Evolutionary conservation across 2,888 invertebrate species (phyloP).

Genomic region (Rapana venosa): DNA sequence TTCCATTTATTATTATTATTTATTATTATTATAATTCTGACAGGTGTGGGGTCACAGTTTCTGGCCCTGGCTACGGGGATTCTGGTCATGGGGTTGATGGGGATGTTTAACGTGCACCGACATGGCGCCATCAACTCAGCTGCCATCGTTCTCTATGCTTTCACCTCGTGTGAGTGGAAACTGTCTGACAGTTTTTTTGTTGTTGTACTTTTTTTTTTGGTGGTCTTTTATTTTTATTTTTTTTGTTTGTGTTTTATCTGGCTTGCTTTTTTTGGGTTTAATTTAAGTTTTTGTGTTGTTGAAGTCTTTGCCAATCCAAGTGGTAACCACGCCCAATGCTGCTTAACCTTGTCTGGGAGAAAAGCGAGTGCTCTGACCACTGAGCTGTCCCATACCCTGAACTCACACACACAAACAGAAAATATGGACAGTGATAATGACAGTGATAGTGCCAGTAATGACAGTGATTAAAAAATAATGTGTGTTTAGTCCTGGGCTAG

Average conservation of each 20-base stretch:
- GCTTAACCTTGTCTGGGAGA: too few relatives aligned
- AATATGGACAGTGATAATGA: background rate
- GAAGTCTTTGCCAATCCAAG: too few relatives aligned
- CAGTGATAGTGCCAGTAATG: background rate
- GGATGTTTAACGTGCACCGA: slow-evolving; percentile 80
- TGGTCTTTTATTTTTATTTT: background rate
- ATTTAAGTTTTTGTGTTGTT: too few relatives aligned
- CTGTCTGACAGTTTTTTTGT: too few relatives aligned
- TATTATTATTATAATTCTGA: slow-evolving; percentile 26
- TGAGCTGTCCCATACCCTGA: too few relatives aligned
- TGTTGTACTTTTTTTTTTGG: background rate
- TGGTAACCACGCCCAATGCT: too few relatives aligned
- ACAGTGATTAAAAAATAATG: background rate
- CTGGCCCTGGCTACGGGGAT: slow-evolving; percentile 79
- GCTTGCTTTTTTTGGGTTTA: background rate
- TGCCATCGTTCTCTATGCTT: slow-evolving; percentile 79
- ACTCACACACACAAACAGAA: background rate
- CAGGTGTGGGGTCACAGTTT: slow-evolving; percentile 80
- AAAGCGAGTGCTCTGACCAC: too few relatives aligned
- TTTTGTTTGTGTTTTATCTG: background rate
- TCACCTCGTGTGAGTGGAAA: slow-evolving; percentile 76
- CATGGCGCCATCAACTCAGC: slow-evolving; percentile 80
- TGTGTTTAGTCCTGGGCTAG: too few relatives aligned
- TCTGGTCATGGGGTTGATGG: slow-evolving; percentile 79
- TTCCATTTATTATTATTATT: too few relatives aligned